Evolutionary conservation across 2,797 vertebrate species (phyloP), one percentile per base, ranked within the genome.

Genomic region (Dendrocincla fuliginosa): DNA sequence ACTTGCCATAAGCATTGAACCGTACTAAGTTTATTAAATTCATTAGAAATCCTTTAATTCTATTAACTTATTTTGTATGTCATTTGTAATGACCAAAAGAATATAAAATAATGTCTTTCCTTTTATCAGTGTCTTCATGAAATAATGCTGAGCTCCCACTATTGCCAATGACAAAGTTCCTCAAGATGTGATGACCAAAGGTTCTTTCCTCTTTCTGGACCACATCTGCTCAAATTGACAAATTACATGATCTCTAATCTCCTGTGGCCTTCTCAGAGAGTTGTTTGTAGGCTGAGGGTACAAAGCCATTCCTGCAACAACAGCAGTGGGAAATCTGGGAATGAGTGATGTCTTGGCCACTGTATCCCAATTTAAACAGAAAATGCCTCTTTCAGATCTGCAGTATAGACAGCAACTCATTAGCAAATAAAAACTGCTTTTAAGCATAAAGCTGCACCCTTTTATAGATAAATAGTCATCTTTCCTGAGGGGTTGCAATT

Each of bases 201-300:
- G 49, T 42, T 47, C 13, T 52, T 90, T 65, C 20, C 20, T 60
- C 56, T 84, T 65, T 78, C 49, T 49, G 93, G 27, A 19, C 15
- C 1, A 2, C 3, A 49, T 49, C 13, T 57, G 71, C 20, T 82
- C 35, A 73, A 71, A 65, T 1, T 76, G 52, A 73, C 32, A 79
- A 80, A 56, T 55, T 2, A 49, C 25, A n/a, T 16, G 18, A 28
- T 89, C 63, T 87, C 52, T 96, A 74, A 80, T 85, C 55, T 78
- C 73, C 67, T 92, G 77, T 87, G 93, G 61, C 86, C 68, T 95
- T 96, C 89, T 61, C 86, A 91, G 35, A 78, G 75, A 94, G 68
- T 46, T 57, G 59, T 77, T 53, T 83, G 86, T 77, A 95, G 91
- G 60, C 52, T 95, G 75, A 86, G 81, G 16, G 2, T 78, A 84